These are phyloP conservation scores for Cinclus mexicanus DNA, from an alignment of 2,113 vertebrate species.

Conservation along the genomic window DNA sequence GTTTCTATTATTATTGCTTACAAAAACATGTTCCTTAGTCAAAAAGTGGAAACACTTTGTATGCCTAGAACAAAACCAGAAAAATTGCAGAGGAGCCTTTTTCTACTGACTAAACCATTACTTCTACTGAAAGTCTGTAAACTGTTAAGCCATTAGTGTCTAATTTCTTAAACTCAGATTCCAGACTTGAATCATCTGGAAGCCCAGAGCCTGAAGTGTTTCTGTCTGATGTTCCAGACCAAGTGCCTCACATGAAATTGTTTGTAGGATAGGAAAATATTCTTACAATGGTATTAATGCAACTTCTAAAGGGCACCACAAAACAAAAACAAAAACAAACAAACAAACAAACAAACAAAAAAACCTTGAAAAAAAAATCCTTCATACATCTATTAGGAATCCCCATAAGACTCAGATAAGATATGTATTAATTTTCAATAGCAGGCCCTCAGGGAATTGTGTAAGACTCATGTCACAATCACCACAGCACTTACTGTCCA, in stretches of 20 bases:
- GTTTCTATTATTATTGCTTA: neutral
- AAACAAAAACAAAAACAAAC: neutral
- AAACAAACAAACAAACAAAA: no score
- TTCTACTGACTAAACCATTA: neutral
- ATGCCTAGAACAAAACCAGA: neutral
- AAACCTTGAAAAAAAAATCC: neutral
- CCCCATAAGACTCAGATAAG: neutral
- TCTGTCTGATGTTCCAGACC: slow-evolving; percentile 21
- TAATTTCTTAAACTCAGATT: neutral
- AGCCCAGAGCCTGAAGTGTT: neutral
- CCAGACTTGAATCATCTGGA: neutral
- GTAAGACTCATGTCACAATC: slow-evolving; percentile 21
- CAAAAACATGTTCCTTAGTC: neutral
- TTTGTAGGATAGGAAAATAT: slow-evolving; percentile 33
- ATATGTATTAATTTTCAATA: slow-evolving; percentile 19
- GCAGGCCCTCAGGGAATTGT: neutral
- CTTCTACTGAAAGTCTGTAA: neutral
- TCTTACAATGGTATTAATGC: neutral
- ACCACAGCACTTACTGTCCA: neutral
- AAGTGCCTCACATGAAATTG: neutral
- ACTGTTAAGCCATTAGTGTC: neutral
- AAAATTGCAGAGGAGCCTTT: neutral
- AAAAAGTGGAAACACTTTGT: neutral
- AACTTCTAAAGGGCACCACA: neutral
- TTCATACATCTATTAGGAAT: slow-evolving; percentile 35